Conservation (phyloP, 2,797 vertebrate genomes). For the Capromys pilorides region DNA sequence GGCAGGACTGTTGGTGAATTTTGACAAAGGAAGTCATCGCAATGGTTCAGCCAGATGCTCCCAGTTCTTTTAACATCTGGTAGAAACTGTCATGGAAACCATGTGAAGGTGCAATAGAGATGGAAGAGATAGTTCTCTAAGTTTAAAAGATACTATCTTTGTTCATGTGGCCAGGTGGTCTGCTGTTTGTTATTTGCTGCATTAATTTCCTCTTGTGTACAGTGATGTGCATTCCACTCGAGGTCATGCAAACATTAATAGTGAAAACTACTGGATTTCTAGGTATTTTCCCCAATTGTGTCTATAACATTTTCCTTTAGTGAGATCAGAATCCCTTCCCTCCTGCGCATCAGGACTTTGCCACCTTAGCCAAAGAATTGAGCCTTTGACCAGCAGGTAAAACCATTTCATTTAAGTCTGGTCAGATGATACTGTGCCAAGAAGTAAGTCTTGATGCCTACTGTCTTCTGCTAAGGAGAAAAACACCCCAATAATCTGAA, state of each 20-base stretch:
- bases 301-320: neutral
- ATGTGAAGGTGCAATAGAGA: conserved; percentile 17
- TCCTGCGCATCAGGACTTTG: neutral
- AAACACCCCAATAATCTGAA: neutral
- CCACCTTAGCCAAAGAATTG: neutral
- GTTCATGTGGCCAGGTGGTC: neutral
- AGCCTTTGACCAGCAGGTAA: neutral
- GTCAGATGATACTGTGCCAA: neutral
- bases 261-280: neutral
- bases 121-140: neutral
- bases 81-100: conserved; percentile 12
- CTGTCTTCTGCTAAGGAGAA: neutral
- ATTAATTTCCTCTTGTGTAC: neutral
- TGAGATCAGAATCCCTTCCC: neutral
- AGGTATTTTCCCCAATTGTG: neutral
- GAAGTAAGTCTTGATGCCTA: neutral
- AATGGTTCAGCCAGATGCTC: conserved; percentile 56
- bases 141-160: neutral
- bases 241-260: neutral
- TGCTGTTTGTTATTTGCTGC: neutral
- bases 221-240: neutral
- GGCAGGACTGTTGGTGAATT: conserved; percentile 50
- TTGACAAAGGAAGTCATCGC: conserved; percentile 61
- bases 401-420: neutral
- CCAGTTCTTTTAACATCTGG: conserved; percentile 51